Percentiles rank a stretch among this genome's conserved stretches.
Conservation (phyloP, 2,888 invertebrate species). For the Callyntrura guangdongensis region DNA sequence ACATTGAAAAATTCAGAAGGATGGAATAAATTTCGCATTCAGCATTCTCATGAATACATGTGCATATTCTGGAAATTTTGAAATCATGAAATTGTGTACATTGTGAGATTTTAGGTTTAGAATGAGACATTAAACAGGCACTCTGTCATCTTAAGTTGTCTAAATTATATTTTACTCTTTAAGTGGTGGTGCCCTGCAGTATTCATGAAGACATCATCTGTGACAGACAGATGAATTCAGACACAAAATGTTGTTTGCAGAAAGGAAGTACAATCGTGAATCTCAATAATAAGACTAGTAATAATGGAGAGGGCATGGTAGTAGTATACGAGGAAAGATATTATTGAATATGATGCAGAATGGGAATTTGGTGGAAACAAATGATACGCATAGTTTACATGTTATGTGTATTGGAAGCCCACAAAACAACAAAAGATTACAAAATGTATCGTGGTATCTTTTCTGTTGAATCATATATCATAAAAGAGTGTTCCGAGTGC, state of each 20-base stretch:
- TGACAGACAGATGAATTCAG: no score
- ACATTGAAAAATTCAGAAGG: no score
- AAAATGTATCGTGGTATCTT: neutral
- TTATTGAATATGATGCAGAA: slow-evolving; percentile 17
- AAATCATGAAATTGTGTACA: no score
- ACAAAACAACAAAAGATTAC: slow-evolving; percentile 50
- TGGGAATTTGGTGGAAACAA: neutral
- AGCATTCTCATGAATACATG: no score
- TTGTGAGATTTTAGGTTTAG: no score
- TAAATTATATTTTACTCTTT: no score
- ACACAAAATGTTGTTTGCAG: neutral
- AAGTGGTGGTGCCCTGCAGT: no score
- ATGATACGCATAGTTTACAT: neutral
- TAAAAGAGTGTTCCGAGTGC: neutral
- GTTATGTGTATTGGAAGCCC: neutral
- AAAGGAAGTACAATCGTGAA: neutral
- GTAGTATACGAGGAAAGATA: neutral
- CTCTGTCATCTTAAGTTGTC: no score
- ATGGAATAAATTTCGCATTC: no score
- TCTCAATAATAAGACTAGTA: neutral
- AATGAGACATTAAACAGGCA: no score
- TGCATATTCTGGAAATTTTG: no score
- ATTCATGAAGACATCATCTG: no score
- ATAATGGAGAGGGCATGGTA: neutral
- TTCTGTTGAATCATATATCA: slow-evolving; percentile 27